phyloP scores from a whole-genome alignment of 2,113 vertebrate species.

The Forbesichthys agassizii region DNA sequence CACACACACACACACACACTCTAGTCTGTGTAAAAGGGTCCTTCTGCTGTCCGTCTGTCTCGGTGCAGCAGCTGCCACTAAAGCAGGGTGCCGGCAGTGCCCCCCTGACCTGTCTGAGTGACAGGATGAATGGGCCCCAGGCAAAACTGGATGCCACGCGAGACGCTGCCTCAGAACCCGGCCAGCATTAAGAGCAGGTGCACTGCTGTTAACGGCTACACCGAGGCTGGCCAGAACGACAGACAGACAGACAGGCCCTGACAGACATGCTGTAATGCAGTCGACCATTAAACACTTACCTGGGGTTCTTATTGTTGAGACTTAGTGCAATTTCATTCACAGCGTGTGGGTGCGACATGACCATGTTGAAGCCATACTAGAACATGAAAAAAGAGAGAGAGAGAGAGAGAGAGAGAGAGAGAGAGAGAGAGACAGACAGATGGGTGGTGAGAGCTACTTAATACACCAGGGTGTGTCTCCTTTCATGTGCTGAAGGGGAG shows the following conservation, averaged over 20 bases:
- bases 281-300: slow-evolving; percentile 71
- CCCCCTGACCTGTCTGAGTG: slow-evolving; percentile 41
- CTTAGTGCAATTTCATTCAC: slow-evolving; percentile 98
- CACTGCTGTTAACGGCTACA: slow-evolving; percentile 6
- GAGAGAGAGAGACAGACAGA: slow-evolving; percentile 17
- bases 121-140: slow-evolving; percentile 38
- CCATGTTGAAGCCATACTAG: slow-evolving; percentile 98
- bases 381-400: slow-evolving; percentile 56
- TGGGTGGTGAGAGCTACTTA: slow-evolving; percentile 13
- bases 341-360: slow-evolving; percentile 96
- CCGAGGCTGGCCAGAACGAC: neutral
- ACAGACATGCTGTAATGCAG: neutral
- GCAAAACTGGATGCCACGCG: slow-evolving; percentile 18
- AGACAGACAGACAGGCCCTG: neutral
- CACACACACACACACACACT: slow-evolving; percentile 13
- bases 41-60: slow-evolving; percentile 30
- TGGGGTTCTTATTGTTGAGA: slow-evolving; percentile 96
- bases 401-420: slow-evolving; percentile 61
- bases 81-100: slow-evolving; percentile 39
- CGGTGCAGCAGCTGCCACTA: slow-evolving; percentile 43
- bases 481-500: slow-evolving; percentile 34
- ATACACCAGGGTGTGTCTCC: slow-evolving; percentile 23
- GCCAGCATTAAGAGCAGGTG: slow-evolving; percentile 32
- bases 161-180: slow-evolving; percentile 37
- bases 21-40: slow-evolving; percentile 14